These are phyloP conservation scores for Sinopyrophorus schimmeli DNA, from an alignment of 2,888 invertebrate genomes.

Conservation along the genomic window DNA sequence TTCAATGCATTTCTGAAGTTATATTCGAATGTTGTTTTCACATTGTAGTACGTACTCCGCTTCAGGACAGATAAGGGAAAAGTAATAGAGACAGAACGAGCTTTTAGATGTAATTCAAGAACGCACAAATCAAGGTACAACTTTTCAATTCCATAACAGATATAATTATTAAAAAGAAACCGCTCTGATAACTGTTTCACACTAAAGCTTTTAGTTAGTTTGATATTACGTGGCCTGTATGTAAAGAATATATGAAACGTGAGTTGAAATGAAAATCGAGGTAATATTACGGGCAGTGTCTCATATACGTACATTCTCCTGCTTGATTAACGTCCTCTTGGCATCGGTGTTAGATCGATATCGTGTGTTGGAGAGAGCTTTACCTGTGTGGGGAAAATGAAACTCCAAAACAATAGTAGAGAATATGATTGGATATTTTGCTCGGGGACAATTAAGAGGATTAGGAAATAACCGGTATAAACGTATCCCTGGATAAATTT, in stretches of 20 bases:
- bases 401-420: background rate
- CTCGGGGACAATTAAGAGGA: constrained; percentile 6
- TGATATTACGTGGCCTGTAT: background rate
- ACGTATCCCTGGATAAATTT: too few relatives aligned
- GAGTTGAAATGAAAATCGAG: constrained; percentile 9
- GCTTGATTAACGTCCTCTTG: constrained; percentile 8
- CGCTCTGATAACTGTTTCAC: too few relatives aligned
- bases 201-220: background rate
- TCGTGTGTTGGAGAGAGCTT: background rate
- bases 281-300: constrained; percentile 8
- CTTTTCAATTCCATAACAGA: too few relatives aligned
- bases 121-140: too few relatives aligned
- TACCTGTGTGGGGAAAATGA: constrained; percentile 2
- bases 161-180: too few relatives aligned
- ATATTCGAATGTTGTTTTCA: too few relatives aligned
- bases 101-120: too few relatives aligned
- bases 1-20: too few relatives aligned
- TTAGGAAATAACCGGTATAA: constrained; percentile 1
- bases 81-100: too few relatives aligned
- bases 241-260: constrained; percentile 11
- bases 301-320: constrained; percentile 10
- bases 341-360: constrained; percentile 2
- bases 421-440: constrained; percentile 3
- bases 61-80: too few relatives aligned
- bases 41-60: too few relatives aligned